A percentile compares a stretch with the other conserved stretches of the same genome.
Evolutionary conservation across 53 echinoderm and acorn worm genomes (phyloP).

Genomic region (Patiria pectinifera): DNA sequence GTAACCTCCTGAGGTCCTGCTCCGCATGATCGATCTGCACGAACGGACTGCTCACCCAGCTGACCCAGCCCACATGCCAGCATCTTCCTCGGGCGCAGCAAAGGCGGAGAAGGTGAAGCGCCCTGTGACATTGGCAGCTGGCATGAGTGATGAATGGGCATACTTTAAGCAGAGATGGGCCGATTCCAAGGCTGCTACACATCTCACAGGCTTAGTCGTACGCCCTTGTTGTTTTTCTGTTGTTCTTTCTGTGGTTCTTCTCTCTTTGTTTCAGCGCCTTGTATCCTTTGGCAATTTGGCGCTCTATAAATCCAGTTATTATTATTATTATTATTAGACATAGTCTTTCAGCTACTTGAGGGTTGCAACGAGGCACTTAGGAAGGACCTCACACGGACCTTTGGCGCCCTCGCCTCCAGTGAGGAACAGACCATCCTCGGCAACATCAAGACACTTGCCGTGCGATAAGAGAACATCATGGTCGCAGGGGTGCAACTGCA

Average conservation of each 20-base stretch:
- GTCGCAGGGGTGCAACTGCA: slow-evolving; percentile 49
- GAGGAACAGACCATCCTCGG: slow-evolving; percentile 44
- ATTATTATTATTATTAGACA: no score
- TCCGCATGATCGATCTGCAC: slow-evolving; percentile 62
- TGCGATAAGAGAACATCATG: slow-evolving; percentile 33
- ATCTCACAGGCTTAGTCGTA: no score
- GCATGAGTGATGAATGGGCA: slow-evolving; percentile 22
- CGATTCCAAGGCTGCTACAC: no score
- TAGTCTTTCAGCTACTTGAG: slow-evolving; percentile 72
- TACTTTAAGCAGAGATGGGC: no score
- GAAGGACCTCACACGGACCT: no score
- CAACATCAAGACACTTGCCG: slow-evolving; percentile 60
- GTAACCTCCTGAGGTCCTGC: slow-evolving; percentile 40
- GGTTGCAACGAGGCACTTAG: slow-evolving; percentile 61
- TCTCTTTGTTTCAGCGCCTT: no score
- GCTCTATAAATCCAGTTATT: no score
- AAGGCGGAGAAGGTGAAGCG: slow-evolving; percentile 50
- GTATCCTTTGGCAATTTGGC: no score
- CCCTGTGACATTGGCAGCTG: slow-evolving; percentile 30
- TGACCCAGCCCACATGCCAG: slow-evolving; percentile 10
- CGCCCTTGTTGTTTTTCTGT: no score
- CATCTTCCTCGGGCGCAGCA: not conserved
- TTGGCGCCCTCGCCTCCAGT: no score
- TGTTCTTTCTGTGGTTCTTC: no score
- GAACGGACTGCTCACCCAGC: slow-evolving; percentile 59